Percentiles rank a stretch among this genome's conserved stretches.
These are phyloP conservation scores for Ligdia adustata DNA, from an alignment of 2,888 invertebrate genomes.

Conservation along the genomic window DNA sequence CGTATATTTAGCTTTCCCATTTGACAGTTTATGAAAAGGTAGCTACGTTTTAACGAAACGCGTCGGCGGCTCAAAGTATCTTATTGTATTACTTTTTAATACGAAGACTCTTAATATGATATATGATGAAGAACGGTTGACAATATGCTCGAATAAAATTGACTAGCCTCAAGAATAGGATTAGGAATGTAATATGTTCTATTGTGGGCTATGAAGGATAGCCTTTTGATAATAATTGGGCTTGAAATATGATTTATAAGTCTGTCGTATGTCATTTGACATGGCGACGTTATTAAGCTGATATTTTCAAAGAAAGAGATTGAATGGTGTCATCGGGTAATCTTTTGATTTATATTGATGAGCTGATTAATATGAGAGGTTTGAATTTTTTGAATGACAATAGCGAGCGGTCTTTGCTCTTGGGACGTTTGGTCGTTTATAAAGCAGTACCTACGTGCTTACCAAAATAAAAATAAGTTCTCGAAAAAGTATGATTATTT, in stretches of 20 bases:
- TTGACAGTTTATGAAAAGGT: constrained; percentile 60
- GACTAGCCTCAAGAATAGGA: constrained; percentile 73
- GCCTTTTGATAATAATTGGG: constrained; percentile 74
- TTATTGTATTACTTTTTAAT: constrained; percentile 63
- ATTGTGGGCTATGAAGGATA: constrained; percentile 65
- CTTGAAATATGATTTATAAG: constrained; percentile 75
- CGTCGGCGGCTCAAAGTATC: constrained; percentile 54
- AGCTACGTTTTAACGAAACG: constrained; percentile 61
- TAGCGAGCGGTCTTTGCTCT: constrained; percentile 26
- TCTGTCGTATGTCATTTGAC: constrained; percentile 51
- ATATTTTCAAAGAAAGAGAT: constrained; percentile 56
- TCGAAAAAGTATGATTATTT: no score
- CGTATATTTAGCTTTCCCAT: constrained; percentile 66
- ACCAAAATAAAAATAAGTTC: no score
- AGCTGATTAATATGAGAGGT: constrained; percentile 46
- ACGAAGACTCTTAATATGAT: constrained; percentile 70
- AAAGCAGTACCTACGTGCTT: not conserved
- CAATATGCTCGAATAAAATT: constrained; percentile 75
- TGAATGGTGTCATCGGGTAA: constrained; percentile 57
- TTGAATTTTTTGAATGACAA: constrained; percentile 36
- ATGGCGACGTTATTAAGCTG: constrained; percentile 44
- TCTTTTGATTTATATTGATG: constrained; percentile 59
- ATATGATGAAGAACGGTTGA: constrained; percentile 68
- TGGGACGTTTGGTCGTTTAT: not conserved
- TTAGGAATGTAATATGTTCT: constrained; percentile 68